These are phyloP conservation scores for Oncorhynchus masou DNA, from an alignment of 2,113 vertebrate species.

Conservation along the genomic window DNA sequence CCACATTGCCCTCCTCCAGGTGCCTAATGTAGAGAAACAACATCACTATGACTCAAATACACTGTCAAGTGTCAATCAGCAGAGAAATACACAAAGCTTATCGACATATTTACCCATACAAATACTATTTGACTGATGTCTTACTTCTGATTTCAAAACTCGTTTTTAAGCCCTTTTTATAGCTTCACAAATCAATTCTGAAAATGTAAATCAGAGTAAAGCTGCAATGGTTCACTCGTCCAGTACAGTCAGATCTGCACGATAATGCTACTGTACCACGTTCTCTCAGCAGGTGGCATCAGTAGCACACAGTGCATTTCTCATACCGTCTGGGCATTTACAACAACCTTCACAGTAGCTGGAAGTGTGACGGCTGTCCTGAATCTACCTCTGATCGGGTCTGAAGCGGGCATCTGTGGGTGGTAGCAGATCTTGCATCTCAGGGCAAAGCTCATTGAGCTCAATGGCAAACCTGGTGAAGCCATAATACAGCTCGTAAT, in stretches of 20 bases:
- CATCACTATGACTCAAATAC: not conserved
- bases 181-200: too few relatives aligned
- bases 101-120: not conserved
- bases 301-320: constrained; percentile 8
- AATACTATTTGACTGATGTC: not conserved
- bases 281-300: constrained; percentile 17
- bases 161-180: too few relatives aligned
- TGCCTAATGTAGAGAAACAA: constrained; percentile 54
- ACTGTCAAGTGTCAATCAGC: not conserved
- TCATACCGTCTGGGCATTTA: not conserved
- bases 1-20: constrained; percentile 92
- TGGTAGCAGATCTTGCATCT: constrained; percentile 90
- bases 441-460: constrained; percentile 94
- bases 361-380: not conserved
- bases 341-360: not conserved
- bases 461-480: constrained; percentile 98
- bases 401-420: constrained; percentile 92
- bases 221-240: not conserved
- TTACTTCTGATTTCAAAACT: too few relatives aligned
- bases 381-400: constrained; percentile 93
- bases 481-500: constrained; percentile 96
- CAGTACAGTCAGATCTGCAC: not conserved
- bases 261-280: not conserved
- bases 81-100: not conserved
- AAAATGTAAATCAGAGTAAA: too few relatives aligned